phyloP scores from a whole-genome alignment of 2,113 vertebrate genomes.

The Sapayoa aenigma region DNA sequence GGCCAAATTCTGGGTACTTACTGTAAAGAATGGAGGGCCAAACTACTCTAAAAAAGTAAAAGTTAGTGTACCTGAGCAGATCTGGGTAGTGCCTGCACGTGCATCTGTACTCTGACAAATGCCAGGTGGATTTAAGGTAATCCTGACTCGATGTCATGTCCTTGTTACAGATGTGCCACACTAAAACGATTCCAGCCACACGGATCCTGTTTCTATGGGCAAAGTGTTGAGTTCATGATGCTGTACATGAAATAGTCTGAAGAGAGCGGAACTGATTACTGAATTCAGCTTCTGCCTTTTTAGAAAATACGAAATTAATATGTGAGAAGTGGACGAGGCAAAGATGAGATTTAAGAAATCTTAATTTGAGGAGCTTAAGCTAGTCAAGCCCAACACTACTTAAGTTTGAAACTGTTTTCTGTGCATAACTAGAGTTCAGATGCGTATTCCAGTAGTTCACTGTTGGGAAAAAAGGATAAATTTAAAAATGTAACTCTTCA shows the following conservation, averaged over 20 bases:
- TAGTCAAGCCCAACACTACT: not conserved
- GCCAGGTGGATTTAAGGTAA: not conserved
- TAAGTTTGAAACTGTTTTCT: not conserved
- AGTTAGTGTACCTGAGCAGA: not conserved
- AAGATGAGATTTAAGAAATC: not conserved
- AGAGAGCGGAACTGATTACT: not conserved
- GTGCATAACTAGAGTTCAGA: not conserved
- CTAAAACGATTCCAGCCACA: not conserved
- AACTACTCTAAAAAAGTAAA: not conserved
- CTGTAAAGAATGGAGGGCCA: not conserved
- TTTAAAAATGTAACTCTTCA: not conserved
- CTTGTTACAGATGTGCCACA: not conserved
- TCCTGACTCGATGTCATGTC: not conserved
- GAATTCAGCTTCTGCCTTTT: not conserved
- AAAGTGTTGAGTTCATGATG: not conserved
- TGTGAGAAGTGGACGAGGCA: not conserved
- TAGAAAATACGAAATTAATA: not conserved
- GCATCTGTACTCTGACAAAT: not conserved
- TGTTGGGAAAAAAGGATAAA: rapidly evolving
- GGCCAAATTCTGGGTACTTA: not conserved
- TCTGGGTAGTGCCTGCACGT: not conserved
- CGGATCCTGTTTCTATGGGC: not conserved
- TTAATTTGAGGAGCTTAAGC: not conserved
- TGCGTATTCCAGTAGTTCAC: not conserved
- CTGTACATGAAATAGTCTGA: not conserved